Base-by-base conservation (phyloP, 1,140 invertebrate genomes). In the Hetaerina americana region DNA sequence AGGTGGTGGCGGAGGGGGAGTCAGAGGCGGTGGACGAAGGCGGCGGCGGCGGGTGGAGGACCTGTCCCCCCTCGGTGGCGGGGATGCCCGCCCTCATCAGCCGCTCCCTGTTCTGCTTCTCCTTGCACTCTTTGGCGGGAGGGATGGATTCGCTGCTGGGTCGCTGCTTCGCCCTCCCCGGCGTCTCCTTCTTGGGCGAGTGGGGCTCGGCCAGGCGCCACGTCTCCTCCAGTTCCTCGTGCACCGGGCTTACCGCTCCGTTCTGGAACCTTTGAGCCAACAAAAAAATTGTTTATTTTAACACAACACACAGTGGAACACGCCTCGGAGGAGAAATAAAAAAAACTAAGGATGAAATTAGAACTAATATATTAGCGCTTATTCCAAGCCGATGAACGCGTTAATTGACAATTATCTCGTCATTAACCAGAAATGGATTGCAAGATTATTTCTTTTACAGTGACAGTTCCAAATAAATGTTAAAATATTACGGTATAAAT, bases 101-200 rank as follows among this genome's bases (percentile, higher is more conserved):
- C 70, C 87, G 84, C 72, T 89, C 86, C 0, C 89, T 84, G 79
- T 92, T 92, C 74, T 86, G 82, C 68, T 86, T 87, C 72, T 94
- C 91, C 78, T 93, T 94, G 0, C 85, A 88, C 75, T 91, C 89
- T 77, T 93, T 94, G 0, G 86, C 83, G 10, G 40, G 40, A 18
- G 40, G 15, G n/a, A n/a, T n/a, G 15, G 40, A 12, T 1, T 57
- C 40, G 3, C 40, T n/a, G 40, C 15, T 18, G 2, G 40, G 10
- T n/a, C 22, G 15, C n/a, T n/a, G n/a, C 40, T 57, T 57, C 10
- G 40, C 15, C 40, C 22, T 57, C 3, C 40, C 40, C 10, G 40
- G 3, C 3, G 2, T 5, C 15, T 57, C 40, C 40, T 57, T n/a
- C 10, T 57, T 57, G 2, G 10, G 2, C 2, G 40, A 57, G 15